Evolutionary conservation across 2,113 vertebrate genomes (phyloP).

Genomic region (Thryonomys swinderianus): DNA sequence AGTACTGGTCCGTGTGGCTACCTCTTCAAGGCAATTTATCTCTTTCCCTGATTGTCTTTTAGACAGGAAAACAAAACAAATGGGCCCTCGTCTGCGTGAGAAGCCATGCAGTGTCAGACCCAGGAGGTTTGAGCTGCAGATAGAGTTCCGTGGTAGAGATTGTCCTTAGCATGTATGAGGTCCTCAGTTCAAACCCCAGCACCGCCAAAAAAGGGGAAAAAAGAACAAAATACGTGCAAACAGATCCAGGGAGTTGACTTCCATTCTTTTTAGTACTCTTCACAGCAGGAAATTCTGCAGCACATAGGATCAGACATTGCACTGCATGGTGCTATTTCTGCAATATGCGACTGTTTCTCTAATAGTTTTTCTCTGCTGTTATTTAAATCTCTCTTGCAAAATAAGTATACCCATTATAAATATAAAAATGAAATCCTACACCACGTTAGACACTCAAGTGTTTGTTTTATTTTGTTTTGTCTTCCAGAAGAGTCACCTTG

Average conservation of each 20-base stretch:
- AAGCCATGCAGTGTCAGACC: conserved; percentile 6
- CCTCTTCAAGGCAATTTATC: background rate
- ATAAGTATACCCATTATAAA: conserved; percentile 33
- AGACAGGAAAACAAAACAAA: background rate
- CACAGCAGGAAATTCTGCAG: background rate
- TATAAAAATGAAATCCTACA: conserved; percentile 48
- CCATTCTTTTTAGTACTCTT: background rate
- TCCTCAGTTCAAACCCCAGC: background rate
- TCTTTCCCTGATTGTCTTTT: background rate
- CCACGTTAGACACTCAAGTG: background rate
- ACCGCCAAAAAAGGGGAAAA: background rate
- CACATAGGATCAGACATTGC: background rate
- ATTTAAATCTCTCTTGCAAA: conserved; percentile 26
- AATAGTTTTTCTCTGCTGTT: background rate
- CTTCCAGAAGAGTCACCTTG: conserved; percentile 30
- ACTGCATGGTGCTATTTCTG: background rate
- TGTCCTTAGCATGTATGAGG: background rate
- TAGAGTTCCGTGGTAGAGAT: background rate
- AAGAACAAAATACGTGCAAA: background rate
- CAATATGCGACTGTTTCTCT: background rate
- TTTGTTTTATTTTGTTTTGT: conserved; percentile 60
- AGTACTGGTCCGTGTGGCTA: background rate
- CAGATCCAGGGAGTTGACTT: background rate
- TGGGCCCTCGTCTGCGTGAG: background rate
- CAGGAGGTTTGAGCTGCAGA: background rate